Percentiles rank a stretch among this genome's conserved stretches.
Conservation (phyloP, 2,113 vertebrate species). For the Sturnira hondurensis region DNA sequence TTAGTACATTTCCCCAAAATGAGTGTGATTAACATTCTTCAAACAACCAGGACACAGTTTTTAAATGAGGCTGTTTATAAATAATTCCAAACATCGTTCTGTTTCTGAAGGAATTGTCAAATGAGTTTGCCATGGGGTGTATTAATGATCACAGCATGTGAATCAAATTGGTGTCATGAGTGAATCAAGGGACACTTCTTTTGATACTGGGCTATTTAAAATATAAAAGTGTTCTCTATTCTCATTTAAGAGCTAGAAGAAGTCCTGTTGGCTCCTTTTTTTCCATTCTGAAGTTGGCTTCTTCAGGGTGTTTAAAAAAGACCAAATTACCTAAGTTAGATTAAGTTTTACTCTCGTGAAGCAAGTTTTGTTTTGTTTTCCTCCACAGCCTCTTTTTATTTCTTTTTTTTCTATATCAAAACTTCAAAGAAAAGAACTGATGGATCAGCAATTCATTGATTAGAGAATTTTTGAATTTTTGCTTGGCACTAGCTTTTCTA, state of each 20-base stretch:
- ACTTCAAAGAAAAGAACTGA: conserved; percentile 47
- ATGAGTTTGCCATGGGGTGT: background rate
- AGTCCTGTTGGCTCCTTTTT: no score
- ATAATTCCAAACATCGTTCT: conserved; percentile 33
- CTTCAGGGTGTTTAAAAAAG: background rate
- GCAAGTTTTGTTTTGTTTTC: background rate
- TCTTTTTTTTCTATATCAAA: conserved; percentile 40
- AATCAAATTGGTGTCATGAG: background rate
- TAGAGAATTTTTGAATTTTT: conserved; percentile 36
- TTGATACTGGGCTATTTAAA: background rate
- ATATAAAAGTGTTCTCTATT: background rate
- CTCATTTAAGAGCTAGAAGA: background rate
- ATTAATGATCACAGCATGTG: background rate
- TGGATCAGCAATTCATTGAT: conserved; percentile 24
- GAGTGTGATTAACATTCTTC: conserved; percentile 24
- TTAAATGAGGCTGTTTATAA: conserved; percentile 7
- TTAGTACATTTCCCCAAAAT: conserved; percentile 20
- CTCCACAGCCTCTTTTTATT: background rate
- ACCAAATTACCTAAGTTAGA: background rate
- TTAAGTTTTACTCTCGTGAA: conserved; percentile 14
- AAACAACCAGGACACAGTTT: background rate
- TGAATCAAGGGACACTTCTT: background rate
- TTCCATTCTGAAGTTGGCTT: background rate
- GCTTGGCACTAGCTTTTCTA: conserved; percentile 54
- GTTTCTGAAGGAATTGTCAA: conserved; percentile 30